These are phyloP conservation scores for Platalea minor DNA, from an alignment of 2,797 vertebrate species.

Conservation along the genomic window DNA sequence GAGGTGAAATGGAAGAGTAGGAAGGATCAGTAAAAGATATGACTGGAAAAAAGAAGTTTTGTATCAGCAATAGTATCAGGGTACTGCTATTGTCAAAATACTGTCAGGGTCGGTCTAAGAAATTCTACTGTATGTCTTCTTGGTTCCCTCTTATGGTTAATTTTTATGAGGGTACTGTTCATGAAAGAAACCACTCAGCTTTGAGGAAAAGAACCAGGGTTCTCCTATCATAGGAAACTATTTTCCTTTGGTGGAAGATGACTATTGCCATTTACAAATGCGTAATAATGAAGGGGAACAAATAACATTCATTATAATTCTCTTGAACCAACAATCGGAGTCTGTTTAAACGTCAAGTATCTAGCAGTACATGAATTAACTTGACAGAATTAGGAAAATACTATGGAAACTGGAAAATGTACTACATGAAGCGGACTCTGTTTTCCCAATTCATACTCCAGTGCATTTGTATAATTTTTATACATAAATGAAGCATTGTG, in stretches of 20 bases:
- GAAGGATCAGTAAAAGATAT: background rate
- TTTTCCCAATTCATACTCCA: slow-evolving; percentile 39
- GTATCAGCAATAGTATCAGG: background rate
- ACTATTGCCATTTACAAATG: background rate
- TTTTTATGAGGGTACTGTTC: background rate
- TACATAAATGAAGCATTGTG: slow-evolving; percentile 51
- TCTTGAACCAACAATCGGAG: slow-evolving; percentile 4
- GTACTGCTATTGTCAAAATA: background rate
- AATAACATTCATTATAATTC: background rate
- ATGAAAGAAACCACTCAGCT: background rate
- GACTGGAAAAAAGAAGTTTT: background rate
- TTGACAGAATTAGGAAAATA: slow-evolving; percentile 57
- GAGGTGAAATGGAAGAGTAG: background rate
- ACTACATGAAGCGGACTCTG: slow-evolving; percentile 32
- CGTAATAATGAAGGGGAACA: background rate
- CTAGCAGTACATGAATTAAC: slow-evolving; percentile 44
- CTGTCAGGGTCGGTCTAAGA: background rate
- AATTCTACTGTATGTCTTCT: background rate
- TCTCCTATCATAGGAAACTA: background rate
- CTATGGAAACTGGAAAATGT: slow-evolving; percentile 41
- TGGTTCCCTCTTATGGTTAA: background rate
- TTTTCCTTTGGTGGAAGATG: background rate
- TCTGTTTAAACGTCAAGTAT: slow-evolving; percentile 23
- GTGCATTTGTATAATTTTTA: slow-evolving; percentile 44
- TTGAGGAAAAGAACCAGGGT: background rate